phyloP scores from a whole-genome alignment of 2,113 vertebrate genomes.

The Boulengeromyrus knoepffleri region DNA sequence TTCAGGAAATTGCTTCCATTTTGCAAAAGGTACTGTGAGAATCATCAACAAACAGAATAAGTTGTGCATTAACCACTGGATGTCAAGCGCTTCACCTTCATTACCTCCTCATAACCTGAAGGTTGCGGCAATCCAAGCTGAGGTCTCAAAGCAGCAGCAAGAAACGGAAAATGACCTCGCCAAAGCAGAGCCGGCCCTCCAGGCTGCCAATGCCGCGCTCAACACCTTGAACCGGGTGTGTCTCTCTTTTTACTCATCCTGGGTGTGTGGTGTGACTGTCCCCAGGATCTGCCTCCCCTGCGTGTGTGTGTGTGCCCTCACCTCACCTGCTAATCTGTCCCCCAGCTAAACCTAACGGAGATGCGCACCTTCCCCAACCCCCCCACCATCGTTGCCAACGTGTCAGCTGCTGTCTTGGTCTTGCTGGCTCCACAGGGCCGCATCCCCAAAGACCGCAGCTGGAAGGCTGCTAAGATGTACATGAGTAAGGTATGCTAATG shows the following conservation, averaged over 20 bases:
- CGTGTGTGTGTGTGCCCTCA: not conserved
- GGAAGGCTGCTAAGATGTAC: constrained; percentile 64
- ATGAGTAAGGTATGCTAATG: constrained; percentile 56
- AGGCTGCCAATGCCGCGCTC: constrained; percentile 54
- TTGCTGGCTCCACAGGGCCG: constrained; percentile 53
- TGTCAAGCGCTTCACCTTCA: not conserved
- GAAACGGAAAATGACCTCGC: constrained; percentile 60
- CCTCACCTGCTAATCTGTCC: not conserved
- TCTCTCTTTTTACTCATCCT: not conserved
- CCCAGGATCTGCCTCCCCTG: not conserved
- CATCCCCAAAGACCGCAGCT: constrained; percentile 63
- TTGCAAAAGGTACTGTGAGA: too few species aligned
- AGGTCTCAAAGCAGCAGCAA: constrained; percentile 63
- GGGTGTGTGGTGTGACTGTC: not conserved
- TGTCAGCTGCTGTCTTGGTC: constrained; percentile 48
- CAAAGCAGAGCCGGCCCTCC: constrained; percentile 56
- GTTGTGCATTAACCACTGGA: not conserved
- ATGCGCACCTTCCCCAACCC: constrained; percentile 62
- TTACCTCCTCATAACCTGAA: constrained; percentile 18
- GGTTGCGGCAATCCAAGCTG: constrained; percentile 58
- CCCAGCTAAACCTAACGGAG: constrained; percentile 63
- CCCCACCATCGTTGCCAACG: constrained; percentile 50
- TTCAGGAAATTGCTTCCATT: not conserved
- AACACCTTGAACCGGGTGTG: constrained; percentile 57
- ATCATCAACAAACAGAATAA: not conserved